A percentile compares a stretch with the other conserved stretches of the same genome.
These are phyloP conservation scores for Noturus placidus DNA, from an alignment of 2,113 vertebrate genomes.

Conservation along the genomic window DNA sequence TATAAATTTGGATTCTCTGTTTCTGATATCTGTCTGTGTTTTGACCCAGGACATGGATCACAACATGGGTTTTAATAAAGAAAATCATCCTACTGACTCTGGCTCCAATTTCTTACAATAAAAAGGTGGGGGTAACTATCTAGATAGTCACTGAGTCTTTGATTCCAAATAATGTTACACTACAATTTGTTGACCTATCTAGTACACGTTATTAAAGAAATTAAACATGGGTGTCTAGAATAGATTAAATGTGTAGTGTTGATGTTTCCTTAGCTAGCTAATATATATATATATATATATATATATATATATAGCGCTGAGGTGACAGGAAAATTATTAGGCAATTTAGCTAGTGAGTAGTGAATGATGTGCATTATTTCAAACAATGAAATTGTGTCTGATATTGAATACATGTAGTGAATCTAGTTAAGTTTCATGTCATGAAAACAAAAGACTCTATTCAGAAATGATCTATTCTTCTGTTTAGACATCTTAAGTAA, in stretches of 20 bases:
- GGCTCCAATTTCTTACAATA: not conserved
- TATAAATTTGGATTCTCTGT: not conserved
- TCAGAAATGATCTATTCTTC: not conserved
- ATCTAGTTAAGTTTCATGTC: not conserved
- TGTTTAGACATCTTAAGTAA: not conserved
- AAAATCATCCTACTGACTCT: not conserved
- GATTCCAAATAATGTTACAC: not conserved
- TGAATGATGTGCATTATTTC: not conserved
- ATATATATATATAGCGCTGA: not conserved
- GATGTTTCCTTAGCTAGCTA: not conserved
- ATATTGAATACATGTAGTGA: not conserved
- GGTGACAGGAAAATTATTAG: not conserved
- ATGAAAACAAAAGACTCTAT: not conserved
- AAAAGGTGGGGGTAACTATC: not conserved
- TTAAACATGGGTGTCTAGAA: not conserved
- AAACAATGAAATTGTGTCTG: not conserved
- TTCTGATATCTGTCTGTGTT: not conserved
- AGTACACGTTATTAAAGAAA: conserved; percentile 8
- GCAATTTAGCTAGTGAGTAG: not conserved
- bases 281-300: not conserved
- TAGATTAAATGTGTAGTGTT: not conserved
- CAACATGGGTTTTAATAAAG: not conserved
- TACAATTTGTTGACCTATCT: not conserved
- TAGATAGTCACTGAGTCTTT: not conserved
- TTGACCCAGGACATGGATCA: not conserved